Conservation (phyloP, 2,797 vertebrate genomes). For the Monodelphis domestica region DNA sequence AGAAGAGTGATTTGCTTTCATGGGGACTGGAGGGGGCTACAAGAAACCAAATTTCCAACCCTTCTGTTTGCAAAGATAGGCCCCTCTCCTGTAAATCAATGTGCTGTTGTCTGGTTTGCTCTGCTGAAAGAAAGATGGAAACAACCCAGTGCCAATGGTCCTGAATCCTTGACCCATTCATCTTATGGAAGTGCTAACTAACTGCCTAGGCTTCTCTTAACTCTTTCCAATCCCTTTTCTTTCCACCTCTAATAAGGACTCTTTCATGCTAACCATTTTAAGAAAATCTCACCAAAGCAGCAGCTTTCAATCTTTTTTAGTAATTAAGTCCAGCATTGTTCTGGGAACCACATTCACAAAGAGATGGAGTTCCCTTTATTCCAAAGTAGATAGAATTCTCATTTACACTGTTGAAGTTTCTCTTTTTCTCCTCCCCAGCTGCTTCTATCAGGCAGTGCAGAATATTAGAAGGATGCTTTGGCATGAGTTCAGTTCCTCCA, state of each 20-base stretch:
- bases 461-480: background rate
- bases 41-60: constrained; percentile 62
- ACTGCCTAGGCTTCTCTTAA: constrained; percentile 24
- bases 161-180: constrained; percentile 56
- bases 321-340: background rate
- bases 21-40: background rate
- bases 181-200: constrained; percentile 43
- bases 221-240: background rate
- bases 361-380: background rate
- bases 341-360: background rate
- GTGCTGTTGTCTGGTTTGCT: constrained; percentile 63
- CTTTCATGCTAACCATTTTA: background rate
- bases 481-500: background rate
- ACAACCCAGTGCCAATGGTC: constrained; percentile 46
- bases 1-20: constrained; percentile 68
- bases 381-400: background rate
- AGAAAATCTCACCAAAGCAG: background rate
- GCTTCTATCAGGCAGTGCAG: background rate
- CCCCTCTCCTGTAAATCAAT: constrained; percentile 73
- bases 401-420: background rate
- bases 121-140: constrained; percentile 67
- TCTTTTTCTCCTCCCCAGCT: background rate
- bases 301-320: background rate
- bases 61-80: constrained; percentile 73
- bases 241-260: background rate